phyloP scores from a whole-genome alignment of 2,888 invertebrate species.

The Pedicia rivosa region DNA sequence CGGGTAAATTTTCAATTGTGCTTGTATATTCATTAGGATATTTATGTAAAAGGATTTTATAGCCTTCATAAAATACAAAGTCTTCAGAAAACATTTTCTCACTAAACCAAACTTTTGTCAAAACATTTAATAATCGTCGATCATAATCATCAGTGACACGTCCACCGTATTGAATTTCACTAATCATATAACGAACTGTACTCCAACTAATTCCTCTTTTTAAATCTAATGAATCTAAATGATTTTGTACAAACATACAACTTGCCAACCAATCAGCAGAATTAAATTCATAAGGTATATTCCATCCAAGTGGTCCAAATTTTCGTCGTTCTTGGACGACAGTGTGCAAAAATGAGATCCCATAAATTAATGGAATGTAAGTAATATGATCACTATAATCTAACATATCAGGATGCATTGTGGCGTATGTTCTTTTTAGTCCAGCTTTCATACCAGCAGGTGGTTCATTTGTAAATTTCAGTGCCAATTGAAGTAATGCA shows the following conservation, averaged over 20 bases:
- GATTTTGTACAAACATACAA: constrained; percentile 73
- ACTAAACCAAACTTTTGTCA: constrained; percentile 55
- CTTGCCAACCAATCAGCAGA: constrained; percentile 70
- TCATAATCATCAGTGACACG: constrained; percentile 84
- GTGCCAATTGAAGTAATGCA: constrained; percentile 60
- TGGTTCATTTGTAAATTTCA: constrained; percentile 73
- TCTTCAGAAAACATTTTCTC: constrained; percentile 55
- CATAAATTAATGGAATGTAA: constrained; percentile 62
- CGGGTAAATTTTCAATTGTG: constrained; percentile 56
- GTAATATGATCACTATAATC: constrained; percentile 59
- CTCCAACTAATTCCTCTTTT: constrained; percentile 61
- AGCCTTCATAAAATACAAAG: constrained; percentile 64
- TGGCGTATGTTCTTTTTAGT: constrained; percentile 56
- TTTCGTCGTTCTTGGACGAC: constrained; percentile 66
- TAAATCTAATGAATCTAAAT: constrained; percentile 62
- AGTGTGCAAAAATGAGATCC: constrained; percentile 65
- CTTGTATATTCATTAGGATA: constrained; percentile 54
- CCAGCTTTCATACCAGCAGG: constrained; percentile 70
- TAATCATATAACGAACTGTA: constrained; percentile 74
- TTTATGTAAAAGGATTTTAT: constrained; percentile 51
- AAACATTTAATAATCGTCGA: constrained; percentile 64
- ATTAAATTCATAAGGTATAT: constrained; percentile 77
- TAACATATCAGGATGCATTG: constrained; percentile 62
- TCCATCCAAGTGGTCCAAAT: constrained; percentile 75
- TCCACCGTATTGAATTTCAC: constrained; percentile 83